Evolutionary conservation across 2,797 vertebrate species (phyloP).

Genomic region (Myripristis murdjan): DNA sequence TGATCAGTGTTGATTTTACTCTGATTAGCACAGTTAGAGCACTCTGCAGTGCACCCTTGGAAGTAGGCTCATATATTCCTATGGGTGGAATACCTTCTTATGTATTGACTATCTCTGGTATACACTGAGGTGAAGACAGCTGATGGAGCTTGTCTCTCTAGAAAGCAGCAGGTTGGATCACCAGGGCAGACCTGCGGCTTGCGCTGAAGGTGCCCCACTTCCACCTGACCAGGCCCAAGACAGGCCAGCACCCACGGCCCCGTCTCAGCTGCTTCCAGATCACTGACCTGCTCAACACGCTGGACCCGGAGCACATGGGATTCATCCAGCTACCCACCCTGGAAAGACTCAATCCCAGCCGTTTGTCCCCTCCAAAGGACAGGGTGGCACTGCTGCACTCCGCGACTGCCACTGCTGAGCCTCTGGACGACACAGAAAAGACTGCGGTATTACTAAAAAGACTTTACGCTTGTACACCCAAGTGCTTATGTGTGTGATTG

Average conservation of each 20-base stretch:
- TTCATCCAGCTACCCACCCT: conserved; percentile 58
- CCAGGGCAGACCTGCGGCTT: conserved; percentile 64
- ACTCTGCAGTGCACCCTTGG: no score
- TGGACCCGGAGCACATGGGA: conserved; percentile 74
- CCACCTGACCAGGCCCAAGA: conserved; percentile 58
- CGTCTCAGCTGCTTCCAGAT: conserved; percentile 53
- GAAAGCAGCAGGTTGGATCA: conserved; percentile 64
- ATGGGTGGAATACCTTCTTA: no score
- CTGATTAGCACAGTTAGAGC: no score
- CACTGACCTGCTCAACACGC: conserved; percentile 72
- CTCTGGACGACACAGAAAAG: not conserved
- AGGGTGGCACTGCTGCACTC: not conserved
- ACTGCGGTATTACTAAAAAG: conserved; percentile 7
- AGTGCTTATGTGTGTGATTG: not conserved
- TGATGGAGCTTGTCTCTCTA: conserved; percentile 32
- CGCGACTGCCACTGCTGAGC: not conserved
- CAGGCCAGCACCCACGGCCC: not conserved
- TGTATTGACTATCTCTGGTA: no score
- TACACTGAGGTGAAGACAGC: not conserved
- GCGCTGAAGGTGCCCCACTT: conserved; percentile 61
- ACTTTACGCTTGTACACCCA: not conserved
- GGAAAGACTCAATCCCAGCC: conserved; percentile 50
- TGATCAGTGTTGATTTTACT: no score
- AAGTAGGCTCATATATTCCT: no score
- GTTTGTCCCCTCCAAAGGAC: not conserved